These are phyloP conservation scores for Eonycteris spelaea DNA, from an alignment of 2,113 vertebrate species.

Conservation along the genomic window DNA sequence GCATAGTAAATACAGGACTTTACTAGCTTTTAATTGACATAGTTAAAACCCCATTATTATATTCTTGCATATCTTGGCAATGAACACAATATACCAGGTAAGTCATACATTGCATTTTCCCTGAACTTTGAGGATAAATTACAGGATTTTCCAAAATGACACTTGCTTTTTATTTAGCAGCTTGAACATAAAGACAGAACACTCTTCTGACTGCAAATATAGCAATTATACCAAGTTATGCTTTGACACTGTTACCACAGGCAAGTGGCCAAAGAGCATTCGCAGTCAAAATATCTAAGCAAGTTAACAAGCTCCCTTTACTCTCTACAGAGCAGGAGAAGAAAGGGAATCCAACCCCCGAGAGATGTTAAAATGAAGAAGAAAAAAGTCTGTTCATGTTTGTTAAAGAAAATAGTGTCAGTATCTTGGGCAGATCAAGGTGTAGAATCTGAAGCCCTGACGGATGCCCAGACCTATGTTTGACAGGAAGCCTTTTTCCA, in stretches of 20 bases:
- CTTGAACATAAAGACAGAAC: slow-evolving; percentile 89
- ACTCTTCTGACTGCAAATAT: slow-evolving; percentile 95
- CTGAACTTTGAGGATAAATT: slow-evolving; percentile 93
- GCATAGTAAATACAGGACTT: background rate
- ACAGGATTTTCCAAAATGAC: slow-evolving; percentile 92
- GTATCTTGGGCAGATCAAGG: slow-evolving; percentile 90
- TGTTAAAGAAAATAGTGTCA: slow-evolving; percentile 90
- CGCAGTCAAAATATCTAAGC: slow-evolving; percentile 96
- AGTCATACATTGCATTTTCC: slow-evolving; percentile 84
- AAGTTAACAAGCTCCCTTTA: slow-evolving; percentile 99
- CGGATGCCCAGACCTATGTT: slow-evolving; percentile 77
- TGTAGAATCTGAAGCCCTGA: slow-evolving; percentile 82
- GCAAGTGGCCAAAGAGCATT: slow-evolving; percentile 97
- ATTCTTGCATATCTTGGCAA: slow-evolving; percentile 69
- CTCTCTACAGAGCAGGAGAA: slow-evolving; percentile 89
- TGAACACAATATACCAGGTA: slow-evolving; percentile 81
- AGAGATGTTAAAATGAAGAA: slow-evolving; percentile 87
- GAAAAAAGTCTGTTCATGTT: slow-evolving; percentile 89
- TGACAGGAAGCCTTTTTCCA: slow-evolving; percentile 80
- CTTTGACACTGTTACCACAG: slow-evolving; percentile 98
- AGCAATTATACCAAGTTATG: slow-evolving; percentile 99
- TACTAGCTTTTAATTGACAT: background rate
- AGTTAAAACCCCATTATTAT: slow-evolving; percentile 41
- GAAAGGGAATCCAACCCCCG: slow-evolving; percentile 91
- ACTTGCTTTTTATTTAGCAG: slow-evolving; percentile 95